Base-by-base conservation (phyloP, 2,888 invertebrate species). In the Augochlorella aurata region DNA sequence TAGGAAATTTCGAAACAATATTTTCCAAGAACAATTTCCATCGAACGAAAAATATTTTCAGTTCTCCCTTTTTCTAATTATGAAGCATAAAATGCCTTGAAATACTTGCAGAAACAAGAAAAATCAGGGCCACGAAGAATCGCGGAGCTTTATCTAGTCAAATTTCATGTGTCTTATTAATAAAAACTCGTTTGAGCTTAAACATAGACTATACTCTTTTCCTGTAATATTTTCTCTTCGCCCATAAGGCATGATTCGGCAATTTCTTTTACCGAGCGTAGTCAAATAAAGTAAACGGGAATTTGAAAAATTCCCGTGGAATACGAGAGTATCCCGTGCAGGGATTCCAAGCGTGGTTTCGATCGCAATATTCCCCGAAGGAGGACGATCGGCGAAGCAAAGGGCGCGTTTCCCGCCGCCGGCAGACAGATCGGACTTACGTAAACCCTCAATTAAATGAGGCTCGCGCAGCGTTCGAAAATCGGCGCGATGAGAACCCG, bases 371-470 rank as follows among this genome's bases (percentile, higher is more conserved):
- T 81, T 83, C 74, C 70, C 14, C 67, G 61, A 81, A 79, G 66
- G 29, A 58, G 47, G 68, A 83, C 74, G 81, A 83, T 83, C 75
- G 54, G 21, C 21, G 29, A 61, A 45, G 70, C 74, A 65, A 45
- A 24, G 18, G 29, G 50, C 24, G 75, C 24, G 58, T 58, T 63
- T 18, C 24, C 4, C 29, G 29, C 21, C n/a, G 50, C 44, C 10
- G 38, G 38, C 38, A 38, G 38, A 38, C n/a, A 16, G 78, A 75
- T 78, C 63, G 38, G 50, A 54, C 80, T 80, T 74, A 68, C 71
- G 79, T 79, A 75, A 82, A 82, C 77, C 80, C 65, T 87, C 84
- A 69, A 85, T 87, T 79, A 80, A 38, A 70, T 74, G 61, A 69
- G 47, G 58, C 63, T 63, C 69, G 50, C 38, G 18, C 38, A 24